Percentiles rank a stretch among this genome's conserved stretches.
Evolutionary conservation across 37 sponge, comb jelly and placozoan species (phyloP).

Genomic region (Axinella damicornis): DNA sequence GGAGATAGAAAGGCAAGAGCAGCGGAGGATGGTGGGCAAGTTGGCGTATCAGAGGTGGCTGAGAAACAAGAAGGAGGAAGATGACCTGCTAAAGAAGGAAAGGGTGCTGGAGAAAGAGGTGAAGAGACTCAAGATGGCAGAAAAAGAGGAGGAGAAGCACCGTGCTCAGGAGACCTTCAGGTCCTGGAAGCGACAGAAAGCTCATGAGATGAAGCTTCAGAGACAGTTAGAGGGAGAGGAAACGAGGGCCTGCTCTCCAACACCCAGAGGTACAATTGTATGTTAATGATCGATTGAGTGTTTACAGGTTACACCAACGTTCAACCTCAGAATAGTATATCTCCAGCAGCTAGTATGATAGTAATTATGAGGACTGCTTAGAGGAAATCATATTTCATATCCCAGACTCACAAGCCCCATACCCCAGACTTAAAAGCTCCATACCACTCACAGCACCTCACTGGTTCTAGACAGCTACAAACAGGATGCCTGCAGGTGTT

Average conservation of each 20-base stretch:
- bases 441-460: no score
- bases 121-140: background rate
- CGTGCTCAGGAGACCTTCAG: conserved; percentile 41
- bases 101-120: conserved; percentile 13
- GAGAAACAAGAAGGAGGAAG: conserved; percentile 28
- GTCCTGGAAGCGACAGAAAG: conserved; percentile 67
- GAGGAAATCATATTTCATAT: no score
- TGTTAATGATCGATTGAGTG: no score
- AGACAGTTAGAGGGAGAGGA: background rate
- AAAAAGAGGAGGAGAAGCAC: conserved; percentile 1
- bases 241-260: background rate
- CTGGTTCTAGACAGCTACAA: no score
- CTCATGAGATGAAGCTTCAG: conserved; percentile 31
- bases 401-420: no score
- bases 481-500: no score
- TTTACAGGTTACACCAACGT: no score
- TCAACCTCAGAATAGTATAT: no score
- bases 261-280: conserved; percentile 32
- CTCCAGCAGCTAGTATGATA: no score
- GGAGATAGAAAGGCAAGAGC: conserved; percentile 5
- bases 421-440: no score
- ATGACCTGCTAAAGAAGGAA: conserved; percentile 28
- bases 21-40: background rate
- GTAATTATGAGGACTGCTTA: no score
- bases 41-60: conserved; percentile 33